Base-by-base conservation (phyloP, 1,140 invertebrate genomes). In the Drosophila erecta region DNA sequence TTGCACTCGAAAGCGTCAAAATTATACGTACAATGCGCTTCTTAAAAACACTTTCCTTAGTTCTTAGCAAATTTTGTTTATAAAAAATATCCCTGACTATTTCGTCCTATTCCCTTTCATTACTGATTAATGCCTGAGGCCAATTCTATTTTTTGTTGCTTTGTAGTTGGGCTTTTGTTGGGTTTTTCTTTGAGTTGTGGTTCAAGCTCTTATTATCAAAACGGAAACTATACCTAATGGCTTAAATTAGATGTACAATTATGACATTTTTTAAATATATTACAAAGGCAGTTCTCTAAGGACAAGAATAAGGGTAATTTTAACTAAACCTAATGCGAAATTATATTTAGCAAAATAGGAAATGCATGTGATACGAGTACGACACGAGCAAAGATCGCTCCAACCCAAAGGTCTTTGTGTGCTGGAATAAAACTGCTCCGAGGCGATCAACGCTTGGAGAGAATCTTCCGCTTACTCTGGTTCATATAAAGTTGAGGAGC, bases 11-110 rank as follows among this genome's bases (percentile, higher is more conserved):
- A 74, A 66, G 80, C 65, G 38, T 67, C 80, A 70, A 80, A 86
- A 81, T 74, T 66, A 74, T 51, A 62, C 40, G 46, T 50, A 76
- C 57, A 47, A 67, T 69, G 73, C 77, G 76, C 72, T 65, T 76
- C 60, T 62, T 43, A 55, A 57, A 66, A 66, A 74, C 43, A 50
- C 65, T 46, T 67, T 47, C 4, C 24, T 3, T 46, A 43, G 58
- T 40, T 65, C 47, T 69, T 61, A 65, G 81, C 81, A 80, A 85
- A 81, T 84, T 79, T 79, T 27, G n/a, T 64, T 85, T 24, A 76
- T 79, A 81, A 89, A 87, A 89, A 89, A 89, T 89, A 89, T 89
- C 84, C 84, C 84, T 89, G 84, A 89, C 84, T 89, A 86, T 90
- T 90, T 84, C 49, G 60, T 27, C 60, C 58, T 49, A 51, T 17